Base-by-base conservation (phyloP, 2,888 invertebrate species). In the Callinectes sapidus region DNA sequence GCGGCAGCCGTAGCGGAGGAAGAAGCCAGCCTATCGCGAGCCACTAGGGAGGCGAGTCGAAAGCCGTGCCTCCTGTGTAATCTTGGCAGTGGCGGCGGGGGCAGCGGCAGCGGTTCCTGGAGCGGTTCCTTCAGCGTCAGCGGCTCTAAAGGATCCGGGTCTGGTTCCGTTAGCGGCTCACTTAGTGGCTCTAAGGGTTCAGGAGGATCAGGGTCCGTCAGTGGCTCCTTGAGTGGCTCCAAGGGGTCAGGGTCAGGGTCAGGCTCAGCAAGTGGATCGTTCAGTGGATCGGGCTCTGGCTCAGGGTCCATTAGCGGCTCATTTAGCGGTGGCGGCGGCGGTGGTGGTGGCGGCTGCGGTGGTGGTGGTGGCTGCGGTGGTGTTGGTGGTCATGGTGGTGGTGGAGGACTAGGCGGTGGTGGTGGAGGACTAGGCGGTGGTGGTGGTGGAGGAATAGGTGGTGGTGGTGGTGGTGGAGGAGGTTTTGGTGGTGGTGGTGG, bases 261-360 rank as follows among this genome's bases (percentile, higher is more conserved):
- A 48, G 81, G 89, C 23, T 71, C 66, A 18, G 71, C 39, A 3
- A 89, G 89, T 66, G 89, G 89, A 14, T 89, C 89, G 0, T 61
- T 89, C n/a, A 61, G 61, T 89, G 89, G 89, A 10, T 89, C 89
- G 13, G 66, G 66, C 10, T 10, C 10, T 0, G 89, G 48, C 23
- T 48, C 23, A 42, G 86, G 86, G 54, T 86, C 86, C 18, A 14
- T 66, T 6, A 71, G 89, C 39, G 89, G 89, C 1, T 66, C 71
- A 23, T 39, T 66, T 55, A 23, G 89, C 14, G 89, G 89, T n/a
- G 89, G 89, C 13, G 89, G 88, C 28, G 88, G 88, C 28, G 2
- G 66, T 66, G 89, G 89, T 39, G 89, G 89, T 39, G 89, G 89
- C 18, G 66, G 61, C 32, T 66, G 89, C 39, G 66, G 61, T n/a